Evolutionary conservation across 2,113 vertebrate species (phyloP), one percentile per base, ranked within the genome.

Genomic region (Talpa occidentalis): DNA sequence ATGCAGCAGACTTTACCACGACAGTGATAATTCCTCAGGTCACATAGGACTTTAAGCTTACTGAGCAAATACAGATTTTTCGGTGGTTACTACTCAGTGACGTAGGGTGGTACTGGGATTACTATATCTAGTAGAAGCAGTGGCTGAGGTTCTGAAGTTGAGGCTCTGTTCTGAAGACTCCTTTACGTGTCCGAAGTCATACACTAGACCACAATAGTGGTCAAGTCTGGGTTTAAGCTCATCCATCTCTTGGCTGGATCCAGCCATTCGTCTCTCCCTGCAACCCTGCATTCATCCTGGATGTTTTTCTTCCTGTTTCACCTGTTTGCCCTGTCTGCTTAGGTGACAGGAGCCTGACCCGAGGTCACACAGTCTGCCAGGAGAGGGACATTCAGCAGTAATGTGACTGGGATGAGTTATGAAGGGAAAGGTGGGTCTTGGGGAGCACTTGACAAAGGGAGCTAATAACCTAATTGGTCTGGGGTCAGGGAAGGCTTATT

Each of bases 1-100:
- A 5, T n/a, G n/a, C 40, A 64, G 52, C 74, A 40, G 79, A 74
- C 54, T 82, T 90, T 56, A 6, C 44, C 44, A 2, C 64, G 64
- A 69, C 64, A 79, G n/a, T 42, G 56, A 47, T 74, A 88, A 91
- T 85, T 79, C 52, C 78, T 81, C 70, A 16, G 9, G 7, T 26
- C 8, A 1, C 69, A 30, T 21, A 66, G 47, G 54, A 60, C 56
- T 69, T 86, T n/a, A n/a, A 15, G 37, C 81, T 88, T 82, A 54
- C 80, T 26, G 44, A 93, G 42, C 86, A 91, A 60, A 37, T 59
- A 35, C 21, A 21, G n/a, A 66, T 67, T 72, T 77, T 52, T 49
- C 32, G 16, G 70, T 84, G 42, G 49, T 69, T 60, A 49, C 72
- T 95, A 21, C 15, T 62, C 81, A 62, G 49, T 35, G 52, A 84